A percentile compares a stretch with the other conserved stretches of the same genome.
Conservation (phyloP, 2,888 invertebrate genomes). For the Ennomos fuscantarius region DNA sequence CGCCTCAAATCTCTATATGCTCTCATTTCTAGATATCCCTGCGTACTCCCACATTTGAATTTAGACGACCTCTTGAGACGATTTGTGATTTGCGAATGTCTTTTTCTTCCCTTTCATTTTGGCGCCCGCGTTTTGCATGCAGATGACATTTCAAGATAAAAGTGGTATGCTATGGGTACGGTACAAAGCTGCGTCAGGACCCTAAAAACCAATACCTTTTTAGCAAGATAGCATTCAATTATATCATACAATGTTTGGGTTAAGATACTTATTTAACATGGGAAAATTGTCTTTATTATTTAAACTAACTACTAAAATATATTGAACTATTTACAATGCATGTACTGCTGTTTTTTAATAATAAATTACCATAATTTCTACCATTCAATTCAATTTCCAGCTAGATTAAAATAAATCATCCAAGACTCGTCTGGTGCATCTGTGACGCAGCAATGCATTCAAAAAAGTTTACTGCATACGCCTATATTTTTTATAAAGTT, state of each 20-base stretch:
- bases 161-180: neutral
- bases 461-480: slow-evolving; percentile 46
- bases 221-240: too few species aligned
- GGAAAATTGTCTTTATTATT: too few species aligned
- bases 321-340: too few species aligned
- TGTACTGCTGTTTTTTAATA: too few species aligned
- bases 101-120: slow-evolving; percentile 13
- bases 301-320: too few species aligned
- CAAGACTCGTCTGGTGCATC: slow-evolving; percentile 29
- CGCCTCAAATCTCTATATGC: slow-evolving; percentile 8
- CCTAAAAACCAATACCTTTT: too few species aligned
- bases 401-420: slow-evolving; percentile 44
- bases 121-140: slow-evolving; percentile 13
- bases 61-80: slow-evolving; percentile 45
- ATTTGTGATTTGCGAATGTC: slow-evolving; percentile 30
- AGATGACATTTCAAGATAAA: slow-evolving; percentile 26
- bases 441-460: slow-evolving; percentile 43
- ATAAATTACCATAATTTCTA: too few species aligned
- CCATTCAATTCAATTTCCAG: slow-evolving; percentile 32
- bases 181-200: too few species aligned
- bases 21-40: slow-evolving; percentile 11
- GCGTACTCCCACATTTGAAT: slow-evolving; percentile 48
- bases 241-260: too few species aligned
- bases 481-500: slow-evolving; percentile 61
- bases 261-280: too few species aligned